Evolutionary conservation across 1,140 invertebrate species (phyloP).

Genomic region (Zaprionus ghesquierei): DNA sequence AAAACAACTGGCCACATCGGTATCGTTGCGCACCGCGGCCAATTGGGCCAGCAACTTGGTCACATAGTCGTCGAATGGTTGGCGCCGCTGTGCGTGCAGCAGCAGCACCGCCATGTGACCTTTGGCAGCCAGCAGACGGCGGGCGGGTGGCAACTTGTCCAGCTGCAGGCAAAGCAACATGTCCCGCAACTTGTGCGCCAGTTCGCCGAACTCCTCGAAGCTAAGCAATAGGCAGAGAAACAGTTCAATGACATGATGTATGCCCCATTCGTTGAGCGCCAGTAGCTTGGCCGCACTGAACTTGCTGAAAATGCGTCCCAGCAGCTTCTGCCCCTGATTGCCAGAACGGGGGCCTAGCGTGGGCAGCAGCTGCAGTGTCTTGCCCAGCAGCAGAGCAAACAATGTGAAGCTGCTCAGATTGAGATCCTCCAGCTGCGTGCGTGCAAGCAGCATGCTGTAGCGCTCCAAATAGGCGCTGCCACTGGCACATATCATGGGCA

Average conservation of each 20-base stretch:
- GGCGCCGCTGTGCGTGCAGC: conserved; percentile 56
- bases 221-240: conserved; percentile 67
- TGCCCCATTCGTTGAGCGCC: conserved; percentile 73
- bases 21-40: conserved; percentile 54
- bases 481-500: conserved; percentile 47
- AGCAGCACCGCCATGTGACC: conserved; percentile 76
- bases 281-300: conserved; percentile 76
- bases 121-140: conserved; percentile 63
- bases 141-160: conserved; percentile 62
- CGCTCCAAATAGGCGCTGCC: conserved; percentile 67
- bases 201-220: conserved; percentile 49
- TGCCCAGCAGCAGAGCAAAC: conserved; percentile 64
- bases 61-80: conserved; percentile 63
- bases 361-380: conserved; percentile 46
- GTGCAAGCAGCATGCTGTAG: conserved; percentile 51
- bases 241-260: conserved; percentile 79
- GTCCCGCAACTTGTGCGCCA: conserved; percentile 62
- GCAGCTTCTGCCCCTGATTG: conserved; percentile 67
- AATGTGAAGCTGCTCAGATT: conserved; percentile 76
- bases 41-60: conserved; percentile 67
- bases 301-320: conserved; percentile 81
- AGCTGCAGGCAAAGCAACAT: conserved; percentile 66
- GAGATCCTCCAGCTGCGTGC: conserved; percentile 53
- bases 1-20: conserved; percentile 54
- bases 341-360: conserved; percentile 1